phyloP scores from a whole-genome alignment of 2,888 invertebrate genomes.

The Acanthosoma haemorrhoidale region DNA sequence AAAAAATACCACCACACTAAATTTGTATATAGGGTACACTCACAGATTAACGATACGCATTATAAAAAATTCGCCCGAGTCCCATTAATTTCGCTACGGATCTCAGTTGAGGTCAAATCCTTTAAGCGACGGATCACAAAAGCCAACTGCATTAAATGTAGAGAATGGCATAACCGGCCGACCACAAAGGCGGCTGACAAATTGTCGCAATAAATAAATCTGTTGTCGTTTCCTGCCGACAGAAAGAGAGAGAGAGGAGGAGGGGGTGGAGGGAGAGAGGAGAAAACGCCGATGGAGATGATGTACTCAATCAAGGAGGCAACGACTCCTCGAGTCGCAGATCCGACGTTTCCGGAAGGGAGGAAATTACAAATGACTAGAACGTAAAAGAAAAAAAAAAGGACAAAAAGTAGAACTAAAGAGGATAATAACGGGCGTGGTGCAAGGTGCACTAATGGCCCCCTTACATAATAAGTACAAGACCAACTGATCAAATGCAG shows the following conservation, averaged over 20 bases:
- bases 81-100: too few relatives aligned
- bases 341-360: not conserved
- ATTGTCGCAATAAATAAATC: slow-evolving; percentile 26
- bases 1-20: too few relatives aligned
- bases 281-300: not conserved
- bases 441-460: not conserved
- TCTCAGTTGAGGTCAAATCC: too few relatives aligned
- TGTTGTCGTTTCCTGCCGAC: not conserved
- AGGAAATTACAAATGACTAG: not conserved
- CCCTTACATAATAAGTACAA: not conserved
- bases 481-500: not conserved
- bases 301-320: not conserved
- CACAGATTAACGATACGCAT: too few relatives aligned
- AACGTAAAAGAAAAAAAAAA: not conserved
- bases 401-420: not conserved
- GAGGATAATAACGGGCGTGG: not conserved
- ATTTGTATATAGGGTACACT: too few relatives aligned
- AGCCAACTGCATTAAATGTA: not conserved
- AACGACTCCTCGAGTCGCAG: not conserved
- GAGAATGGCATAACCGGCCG: not conserved
- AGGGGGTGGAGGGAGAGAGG: not conserved
- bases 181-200: slow-evolving; percentile 11
- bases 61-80: too few relatives aligned
- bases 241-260: not conserved
- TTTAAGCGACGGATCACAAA: not conserved